A percentile compares a stretch with the other conserved stretches of the same genome.
These are phyloP conservation scores for Garra rufa DNA, from an alignment of 2,113 vertebrate species.

Conservation along the genomic window DNA sequence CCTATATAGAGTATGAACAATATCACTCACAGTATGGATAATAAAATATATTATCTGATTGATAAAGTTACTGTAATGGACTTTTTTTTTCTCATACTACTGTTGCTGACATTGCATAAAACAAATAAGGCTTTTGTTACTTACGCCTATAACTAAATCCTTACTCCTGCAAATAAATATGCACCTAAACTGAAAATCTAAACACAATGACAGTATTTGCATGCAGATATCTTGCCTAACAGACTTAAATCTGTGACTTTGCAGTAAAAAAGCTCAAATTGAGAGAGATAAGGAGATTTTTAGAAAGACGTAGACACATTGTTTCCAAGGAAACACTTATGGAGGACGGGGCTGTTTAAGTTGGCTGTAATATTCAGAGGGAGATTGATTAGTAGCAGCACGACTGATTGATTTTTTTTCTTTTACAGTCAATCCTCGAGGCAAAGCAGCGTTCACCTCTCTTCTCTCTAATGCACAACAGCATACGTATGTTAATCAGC, in stretches of 20 bases:
- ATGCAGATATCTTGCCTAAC: background rate
- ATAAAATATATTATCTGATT: background rate
- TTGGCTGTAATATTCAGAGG: constrained; percentile 34
- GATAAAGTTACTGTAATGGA: background rate
- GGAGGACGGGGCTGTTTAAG: constrained; percentile 5
- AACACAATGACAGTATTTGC: background rate
- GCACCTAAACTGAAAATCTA: background rate
- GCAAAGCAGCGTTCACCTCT: background rate
- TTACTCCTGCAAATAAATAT: background rate
- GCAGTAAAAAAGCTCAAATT: background rate
- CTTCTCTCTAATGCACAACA: constrained; percentile 21
- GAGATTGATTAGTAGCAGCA: constrained; percentile 44
- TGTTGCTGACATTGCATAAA: background rate
- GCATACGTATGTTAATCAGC: constrained; percentile 11
- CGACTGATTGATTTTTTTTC: constrained; percentile 50
- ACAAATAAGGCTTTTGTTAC: background rate
- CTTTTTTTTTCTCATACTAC: background rate
- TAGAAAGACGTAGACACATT: background rate
- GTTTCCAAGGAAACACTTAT: constrained; percentile 24
- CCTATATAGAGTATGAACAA: background rate
- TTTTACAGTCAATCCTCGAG: constrained; percentile 44
- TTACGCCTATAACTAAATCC: background rate
- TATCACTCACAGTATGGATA: background rate
- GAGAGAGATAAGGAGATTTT: background rate
- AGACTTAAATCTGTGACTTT: background rate